Base-by-base conservation (phyloP, 1,140 invertebrate genomes). In the Drepana arcuata region DNA sequence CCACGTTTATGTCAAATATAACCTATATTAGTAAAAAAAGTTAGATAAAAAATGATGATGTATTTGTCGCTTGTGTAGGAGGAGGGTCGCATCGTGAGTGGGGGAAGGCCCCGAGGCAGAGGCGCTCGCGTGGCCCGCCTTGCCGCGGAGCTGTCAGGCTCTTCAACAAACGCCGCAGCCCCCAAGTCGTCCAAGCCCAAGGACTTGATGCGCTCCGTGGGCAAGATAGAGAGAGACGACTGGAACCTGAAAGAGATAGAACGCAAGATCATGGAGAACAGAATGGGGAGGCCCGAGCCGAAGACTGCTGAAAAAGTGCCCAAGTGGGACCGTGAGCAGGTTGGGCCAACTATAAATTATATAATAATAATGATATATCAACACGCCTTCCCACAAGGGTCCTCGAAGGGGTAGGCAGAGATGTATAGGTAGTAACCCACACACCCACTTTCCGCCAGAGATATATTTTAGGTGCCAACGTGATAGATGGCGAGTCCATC, bases 231-330 rank as follows among this genome's bases (percentile, higher is more conserved):
- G 60, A 91, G 91, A 47, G 92, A 88, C 25, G 95, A 97, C 80
- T 97, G 95, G 95, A 95, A 96, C 77, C 89, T 96, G 2, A 92
- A 93, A 47, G 90, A 94, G 69, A 94, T 96, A 14, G 94, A 96
- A 60, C 92, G 94, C 55, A 95, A 96, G 83, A 95, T 95, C 4
- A 88, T 92, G 55, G 91, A 95, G 70, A 95, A 92, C 51, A 91
- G 92, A 69, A 86, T 92, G 59, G 89, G 91, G 11, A 85, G 88
- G 47, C 84, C 87, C 2, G 77, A 85, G 1, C 85, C 85, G 10
- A 87, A 88, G 50, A 88, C 90, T 10, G 87, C 91, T 13, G 93
- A 95, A 60, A 90, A 91, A 66, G 94, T 96, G 14, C 94, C 94
- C 21, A 95, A 94, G 68, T 96, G 94, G 94, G 95, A 92, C 79